These are phyloP conservation scores for Esox niger DNA, from an alignment of 2,113 vertebrate species.

Conservation along the genomic window DNA sequence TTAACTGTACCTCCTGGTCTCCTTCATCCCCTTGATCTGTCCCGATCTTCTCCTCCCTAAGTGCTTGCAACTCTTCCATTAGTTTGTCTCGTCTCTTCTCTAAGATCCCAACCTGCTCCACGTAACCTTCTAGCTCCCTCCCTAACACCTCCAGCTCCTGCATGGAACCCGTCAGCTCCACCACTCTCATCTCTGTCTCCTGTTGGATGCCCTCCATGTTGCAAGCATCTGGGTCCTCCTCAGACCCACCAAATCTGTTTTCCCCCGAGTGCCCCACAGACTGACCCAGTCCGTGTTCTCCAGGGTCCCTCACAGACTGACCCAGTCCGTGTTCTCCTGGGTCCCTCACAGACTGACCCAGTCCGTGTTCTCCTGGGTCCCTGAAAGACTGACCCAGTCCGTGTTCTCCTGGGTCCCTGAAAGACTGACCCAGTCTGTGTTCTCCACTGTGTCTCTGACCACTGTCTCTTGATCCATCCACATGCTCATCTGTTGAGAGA, in stretches of 20 bases:
- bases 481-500: background rate
- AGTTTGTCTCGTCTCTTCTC: conserved; percentile 78
- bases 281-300: too few relatives aligned
- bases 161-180: conserved; percentile 1
- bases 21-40: conserved; percentile 67
- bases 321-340: background rate
- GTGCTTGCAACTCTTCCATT: conserved; percentile 75
- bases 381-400: background rate
- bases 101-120: conserved; percentile 80
- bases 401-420: background rate
- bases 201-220: background rate
- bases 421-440: background rate
- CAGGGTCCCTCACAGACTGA: background rate
- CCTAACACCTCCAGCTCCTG: conserved; percentile 41
- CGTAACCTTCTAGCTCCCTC: conserved; percentile 68
- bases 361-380: background rate
- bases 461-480: conserved; percentile 8
- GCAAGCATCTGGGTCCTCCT: background rate
- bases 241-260: background rate
- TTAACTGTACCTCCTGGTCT: conserved; percentile 49
- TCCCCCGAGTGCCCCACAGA: background rate
- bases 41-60: conserved; percentile 77
- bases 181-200: conserved; percentile 24
- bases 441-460: background rate
- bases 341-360: background rate